phyloP scores from a whole-genome alignment of 2,113 vertebrate species.

The Lagopus muta region DNA sequence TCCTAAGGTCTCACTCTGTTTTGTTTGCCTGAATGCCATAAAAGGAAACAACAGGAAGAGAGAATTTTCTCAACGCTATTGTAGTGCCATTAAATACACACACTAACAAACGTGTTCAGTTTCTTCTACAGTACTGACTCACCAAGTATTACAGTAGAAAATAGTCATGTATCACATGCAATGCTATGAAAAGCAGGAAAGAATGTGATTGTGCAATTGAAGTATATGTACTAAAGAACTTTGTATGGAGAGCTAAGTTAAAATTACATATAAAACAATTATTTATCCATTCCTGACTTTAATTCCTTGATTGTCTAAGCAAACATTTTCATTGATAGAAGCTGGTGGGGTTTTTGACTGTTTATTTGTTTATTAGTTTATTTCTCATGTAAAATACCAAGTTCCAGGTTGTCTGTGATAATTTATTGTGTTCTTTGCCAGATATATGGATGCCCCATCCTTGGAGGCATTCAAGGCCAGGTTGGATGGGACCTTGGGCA shows the following conservation, averaged over 20 bases:
- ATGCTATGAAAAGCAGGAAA: constrained; percentile 32
- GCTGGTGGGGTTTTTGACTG: neutral
- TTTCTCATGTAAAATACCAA: neutral
- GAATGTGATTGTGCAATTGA: constrained; percentile 32
- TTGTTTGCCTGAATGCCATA: constrained; percentile 38
- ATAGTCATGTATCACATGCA: constrained; percentile 23
- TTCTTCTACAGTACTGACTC: constrained; percentile 50
- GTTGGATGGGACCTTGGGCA: too few species aligned
- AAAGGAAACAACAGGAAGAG: constrained; percentile 45
- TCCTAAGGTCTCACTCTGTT: neutral
- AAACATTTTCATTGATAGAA: neutral
- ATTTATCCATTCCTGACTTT: neutral
- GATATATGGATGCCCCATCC: neutral
- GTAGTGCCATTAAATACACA: neutral
- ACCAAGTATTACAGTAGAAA: constrained; percentile 36
- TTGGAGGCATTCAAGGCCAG: too few species aligned
- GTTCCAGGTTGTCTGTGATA: neutral
- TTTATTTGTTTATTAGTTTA: neutral
- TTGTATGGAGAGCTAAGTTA: constrained; percentile 7
- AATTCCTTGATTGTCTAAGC: neutral
- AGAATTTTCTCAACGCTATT: neutral
- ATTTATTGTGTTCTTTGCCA: neutral
- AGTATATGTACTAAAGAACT: neutral
- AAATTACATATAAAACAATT: neutral
- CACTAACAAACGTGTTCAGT: neutral